Base-by-base conservation (phyloP, 2,113 vertebrate species). In the Eretmochelys imbricata region DNA sequence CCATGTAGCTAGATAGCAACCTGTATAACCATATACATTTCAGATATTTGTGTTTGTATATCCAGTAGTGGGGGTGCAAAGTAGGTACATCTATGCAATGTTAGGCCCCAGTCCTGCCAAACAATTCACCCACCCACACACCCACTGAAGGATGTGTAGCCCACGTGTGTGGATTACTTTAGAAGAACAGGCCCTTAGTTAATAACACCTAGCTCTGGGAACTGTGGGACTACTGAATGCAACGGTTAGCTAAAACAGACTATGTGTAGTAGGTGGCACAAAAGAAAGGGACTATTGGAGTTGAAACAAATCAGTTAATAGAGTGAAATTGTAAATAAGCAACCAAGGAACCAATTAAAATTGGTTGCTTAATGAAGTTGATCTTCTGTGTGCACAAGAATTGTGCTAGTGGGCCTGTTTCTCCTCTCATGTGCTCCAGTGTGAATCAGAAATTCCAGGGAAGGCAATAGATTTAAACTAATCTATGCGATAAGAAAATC, bases 361-460 rank as follows among this genome's bases (percentile, higher is more conserved):
- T 27, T 38, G 38, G 22, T 19, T 20, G 4, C 38, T 82, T 78
- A 84, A n/a, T 62, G 69, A 75, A 57, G 50, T 22, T 76, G 29
- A 7, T 50, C 46, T 78, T 89, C n/a, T 2, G n/a, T 54, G 81
- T n/a, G 31, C 82, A 62, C 42, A 69, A 14, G 46, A 62, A 9
- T 54, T n/a, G 51, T 55, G 24, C 20, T 85, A 8, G 69, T 49
- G 0, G 0, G 25, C 2, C 1, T 0, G 0, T 57, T 5, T 29
- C 29, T 95, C 10, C 79, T 76, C 8, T 2, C 76, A 20, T 29
- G 0, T 42, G 35, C 35, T 1, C 1, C 53, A 38, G 20, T 0
- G 0, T 4, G 2, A 35, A 83, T 57, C 24, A 0, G 38, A 0
- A 12, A 42, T 42, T 5, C 75, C 48, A n/a, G 0, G 0, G n/a